Percentiles rank a stretch among this genome's conserved stretches.
Evolutionary conservation across 2,797 vertebrate species (phyloP).

Genomic region (Telmatherina bonti): DNA sequence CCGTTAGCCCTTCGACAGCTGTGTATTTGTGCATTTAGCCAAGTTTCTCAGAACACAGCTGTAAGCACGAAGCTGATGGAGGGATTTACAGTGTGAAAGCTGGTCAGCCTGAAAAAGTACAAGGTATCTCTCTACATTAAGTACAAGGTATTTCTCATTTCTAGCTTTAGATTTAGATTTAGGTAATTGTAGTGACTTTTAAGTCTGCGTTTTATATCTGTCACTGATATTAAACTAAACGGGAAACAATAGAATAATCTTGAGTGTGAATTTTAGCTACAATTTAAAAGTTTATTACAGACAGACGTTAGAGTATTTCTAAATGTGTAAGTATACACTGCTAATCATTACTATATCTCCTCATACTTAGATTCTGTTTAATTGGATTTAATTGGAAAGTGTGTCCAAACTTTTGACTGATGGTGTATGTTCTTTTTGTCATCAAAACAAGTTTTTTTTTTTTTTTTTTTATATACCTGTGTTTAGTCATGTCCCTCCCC

Average conservation of each 20-base stretch:
- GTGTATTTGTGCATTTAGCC: not conserved
- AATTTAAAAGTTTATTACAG: not conserved
- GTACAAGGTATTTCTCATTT: not conserved
- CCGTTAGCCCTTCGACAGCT: not conserved
- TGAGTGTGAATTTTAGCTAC: not conserved
- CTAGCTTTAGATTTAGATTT: not conserved
- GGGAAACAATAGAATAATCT: not conserved
- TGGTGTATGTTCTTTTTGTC: not conserved
- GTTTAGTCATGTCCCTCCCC: not conserved
- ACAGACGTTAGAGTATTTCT: too few species aligned
- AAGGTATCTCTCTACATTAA: too few species aligned
- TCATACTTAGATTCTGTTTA: too few species aligned
- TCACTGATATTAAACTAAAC: not conserved
- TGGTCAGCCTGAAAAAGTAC: not conserved
- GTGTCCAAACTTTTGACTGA: too few species aligned
- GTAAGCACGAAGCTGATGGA: not conserved
- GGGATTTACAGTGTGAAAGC: not conserved
- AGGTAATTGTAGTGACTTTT: not conserved
- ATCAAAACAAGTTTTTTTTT: not conserved
- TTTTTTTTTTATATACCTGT: slow-evolving; percentile 18
- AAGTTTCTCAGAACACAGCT: not conserved
- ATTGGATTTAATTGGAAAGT: too few species aligned
- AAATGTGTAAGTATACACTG: too few species aligned
- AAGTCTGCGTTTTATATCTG: not conserved
- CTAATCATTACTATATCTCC: too few species aligned